A percentile compares a stretch with the other conserved stretches of the same genome.
Conservation (phyloP, 2,113 vertebrate species). For the Vireo altiloquus region DNA sequence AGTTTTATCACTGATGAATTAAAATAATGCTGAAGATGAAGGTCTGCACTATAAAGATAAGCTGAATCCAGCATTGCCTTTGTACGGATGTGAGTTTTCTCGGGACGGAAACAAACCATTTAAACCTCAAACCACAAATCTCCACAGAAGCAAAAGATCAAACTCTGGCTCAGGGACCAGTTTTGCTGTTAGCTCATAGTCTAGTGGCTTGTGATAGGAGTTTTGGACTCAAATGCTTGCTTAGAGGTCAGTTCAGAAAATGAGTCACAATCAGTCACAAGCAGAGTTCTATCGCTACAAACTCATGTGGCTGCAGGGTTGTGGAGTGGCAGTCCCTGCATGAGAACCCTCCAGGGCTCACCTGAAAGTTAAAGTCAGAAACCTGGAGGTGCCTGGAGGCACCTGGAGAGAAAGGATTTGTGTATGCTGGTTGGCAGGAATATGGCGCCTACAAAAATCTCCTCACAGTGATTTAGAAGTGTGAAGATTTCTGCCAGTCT, state of each 20-base stretch:
- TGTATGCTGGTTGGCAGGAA: neutral
- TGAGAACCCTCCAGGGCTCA: neutral
- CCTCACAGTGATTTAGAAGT: neutral
- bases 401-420: neutral
- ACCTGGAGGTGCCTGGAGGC: neutral
- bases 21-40: neutral
- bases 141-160: neutral
- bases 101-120: neutral
- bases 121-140: neutral
- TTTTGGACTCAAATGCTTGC: neutral
- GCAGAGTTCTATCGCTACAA: neutral
- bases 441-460: neutral
- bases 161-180: neutral
- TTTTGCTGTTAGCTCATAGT: neutral
- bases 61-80: neutral
- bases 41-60: neutral
- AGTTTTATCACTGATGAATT: neutral
- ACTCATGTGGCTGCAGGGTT: fast-evolving
- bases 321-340: neutral
- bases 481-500: neutral
- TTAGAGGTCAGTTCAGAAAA: neutral
- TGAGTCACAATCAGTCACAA: neutral
- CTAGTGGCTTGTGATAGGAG: neutral
- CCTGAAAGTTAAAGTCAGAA: neutral
- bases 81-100: neutral